These are phyloP conservation scores for Oreochromis niloticus DNA, from an alignment of 2,113 vertebrate genomes.

Conservation along the genomic window DNA sequence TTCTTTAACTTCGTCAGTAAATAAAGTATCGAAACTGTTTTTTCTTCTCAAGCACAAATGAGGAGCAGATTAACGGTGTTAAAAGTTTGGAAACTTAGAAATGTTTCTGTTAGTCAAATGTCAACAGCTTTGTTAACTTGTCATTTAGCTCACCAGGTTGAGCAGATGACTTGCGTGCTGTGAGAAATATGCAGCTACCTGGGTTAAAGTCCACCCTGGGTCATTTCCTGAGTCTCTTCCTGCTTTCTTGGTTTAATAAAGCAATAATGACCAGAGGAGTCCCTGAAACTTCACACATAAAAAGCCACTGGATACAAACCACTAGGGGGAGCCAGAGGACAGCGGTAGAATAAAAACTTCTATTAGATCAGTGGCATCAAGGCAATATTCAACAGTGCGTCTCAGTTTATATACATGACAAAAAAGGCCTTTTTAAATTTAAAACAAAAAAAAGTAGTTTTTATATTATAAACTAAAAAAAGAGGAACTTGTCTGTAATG, in stretches of 20 bases:
- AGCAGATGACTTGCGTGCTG: not conserved
- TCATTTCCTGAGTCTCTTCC: not conserved
- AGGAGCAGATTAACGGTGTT: not conserved
- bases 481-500: not conserved
- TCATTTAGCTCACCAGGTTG: not conserved
- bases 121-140: not conserved
- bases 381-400: not conserved
- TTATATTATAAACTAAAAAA: not conserved
- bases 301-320: not conserved
- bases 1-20: not conserved
- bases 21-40: not conserved
- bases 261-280: not conserved
- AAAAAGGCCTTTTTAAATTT: not conserved
- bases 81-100: not conserved
- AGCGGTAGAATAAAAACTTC: not conserved
- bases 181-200: not conserved
- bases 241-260: not conserved
- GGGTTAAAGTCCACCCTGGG: not conserved
- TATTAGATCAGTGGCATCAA: not conserved
- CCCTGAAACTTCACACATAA: not conserved
- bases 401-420: not conserved
- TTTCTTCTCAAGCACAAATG: not conserved
- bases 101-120: not conserved
- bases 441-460: not conserved
- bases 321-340: not conserved